Conservation (phyloP, 2,113 vertebrate genomes). For the Saccopteryx leptura region DNA sequence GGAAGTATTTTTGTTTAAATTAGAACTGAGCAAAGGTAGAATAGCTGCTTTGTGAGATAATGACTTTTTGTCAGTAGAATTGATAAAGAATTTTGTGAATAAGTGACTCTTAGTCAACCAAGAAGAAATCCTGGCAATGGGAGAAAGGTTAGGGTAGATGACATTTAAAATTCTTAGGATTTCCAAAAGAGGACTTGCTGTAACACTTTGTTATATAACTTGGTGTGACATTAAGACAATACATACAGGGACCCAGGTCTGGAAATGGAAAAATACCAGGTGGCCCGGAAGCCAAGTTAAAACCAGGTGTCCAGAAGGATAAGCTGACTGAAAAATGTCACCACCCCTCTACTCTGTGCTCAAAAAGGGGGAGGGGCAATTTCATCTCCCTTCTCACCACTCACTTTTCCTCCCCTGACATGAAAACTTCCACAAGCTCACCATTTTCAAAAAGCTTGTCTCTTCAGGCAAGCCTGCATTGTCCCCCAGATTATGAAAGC, state of each 20-base stretch:
- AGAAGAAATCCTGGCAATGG: not conserved
- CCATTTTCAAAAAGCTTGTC: not conserved
- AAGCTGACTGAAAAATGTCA: not conserved
- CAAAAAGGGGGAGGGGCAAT: not conserved
- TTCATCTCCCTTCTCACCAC: not conserved
- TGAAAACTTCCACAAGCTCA: not conserved
- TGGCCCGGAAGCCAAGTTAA: not conserved
- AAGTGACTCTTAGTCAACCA: not conserved
- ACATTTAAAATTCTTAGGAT: not conserved
- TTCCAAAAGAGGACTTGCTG: not conserved
- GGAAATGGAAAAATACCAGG: not conserved
- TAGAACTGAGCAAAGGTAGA: not conserved
- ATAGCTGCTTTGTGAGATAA: not conserved
- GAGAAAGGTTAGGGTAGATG: not conserved
- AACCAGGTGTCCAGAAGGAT: not conserved
- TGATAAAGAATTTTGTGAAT: constrained; percentile 19
- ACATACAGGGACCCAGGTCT: not conserved
- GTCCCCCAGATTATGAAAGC: not conserved
- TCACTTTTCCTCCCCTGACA: not conserved
- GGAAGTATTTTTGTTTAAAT: not conserved
- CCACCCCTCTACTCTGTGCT: not conserved
- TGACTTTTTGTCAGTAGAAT: not conserved
- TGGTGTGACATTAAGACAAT: not conserved
- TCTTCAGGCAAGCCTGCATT: not conserved
- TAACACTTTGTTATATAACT: not conserved